Base-by-base conservation (phyloP, 2,888 invertebrate genomes). In the Ennomos quercinarius region DNA sequence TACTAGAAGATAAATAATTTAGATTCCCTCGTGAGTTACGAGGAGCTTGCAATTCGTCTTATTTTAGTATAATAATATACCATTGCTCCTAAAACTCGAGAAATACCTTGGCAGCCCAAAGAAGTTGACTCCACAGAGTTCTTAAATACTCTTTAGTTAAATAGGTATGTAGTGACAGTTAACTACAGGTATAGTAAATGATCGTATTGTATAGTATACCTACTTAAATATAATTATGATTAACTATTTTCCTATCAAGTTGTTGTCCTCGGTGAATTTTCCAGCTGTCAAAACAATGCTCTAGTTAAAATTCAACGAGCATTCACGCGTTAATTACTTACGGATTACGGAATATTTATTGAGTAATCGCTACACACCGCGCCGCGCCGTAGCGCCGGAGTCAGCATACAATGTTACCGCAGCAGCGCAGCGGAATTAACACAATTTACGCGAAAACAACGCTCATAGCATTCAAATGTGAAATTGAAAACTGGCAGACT, bases 401-500 rank as follows among this genome's bases (percentile, higher is more conserved):
- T 51, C 52, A 51, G 60, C 61, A 63, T 65, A 73, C 63, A 71
- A 66, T 63, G 64, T 70, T 68, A 72, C 71, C 71, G 67, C 72
- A 73, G 59, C 65, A 52, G 59, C 37, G 51, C 50, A 67, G 66
- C 51, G 57, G 64, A 48, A 70, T 70, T 77, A 81, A 81, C 66
- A 74, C 77, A 78, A 78, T 80, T 79, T 78, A 70, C 72, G 67
- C 64, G 80, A 80, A 83, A 82, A 82, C 80, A 79, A 77, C 76
- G 78, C 71, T 80, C 73, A 72, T 72, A 72, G 79, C 74, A 76
- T 81, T 76, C 78, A 80, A 77, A 81, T 80, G 74, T 75, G 76
- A 77, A 85, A 83, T 83, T 83, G 84, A 82, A 84, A 83, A 84
- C 81, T 76, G 79, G 76, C 78, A 72, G 77, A 73, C 70, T 77